Percentiles rank a stretch among this genome's conserved stretches.
These are phyloP conservation scores for Holcopasites calliopsidis DNA, from an alignment of 1,140 invertebrate genomes.

Conservation along the genomic window DNA sequence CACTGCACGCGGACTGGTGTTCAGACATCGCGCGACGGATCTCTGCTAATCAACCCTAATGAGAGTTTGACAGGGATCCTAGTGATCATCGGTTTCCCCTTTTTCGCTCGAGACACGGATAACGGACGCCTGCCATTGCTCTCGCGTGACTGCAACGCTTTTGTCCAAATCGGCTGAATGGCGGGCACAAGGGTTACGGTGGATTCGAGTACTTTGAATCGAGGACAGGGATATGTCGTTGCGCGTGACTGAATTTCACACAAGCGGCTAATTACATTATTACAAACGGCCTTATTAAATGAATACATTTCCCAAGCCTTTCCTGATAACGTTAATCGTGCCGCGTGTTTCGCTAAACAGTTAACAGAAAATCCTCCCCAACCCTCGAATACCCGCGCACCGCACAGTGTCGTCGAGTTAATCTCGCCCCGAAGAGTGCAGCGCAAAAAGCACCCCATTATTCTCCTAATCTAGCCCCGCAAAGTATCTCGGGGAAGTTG, in stretches of 20 bases:
- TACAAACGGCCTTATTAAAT: too few species aligned
- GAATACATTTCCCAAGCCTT: too few species aligned
- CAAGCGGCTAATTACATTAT: too few species aligned
- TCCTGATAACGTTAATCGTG: too few species aligned
- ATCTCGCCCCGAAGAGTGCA: slow-evolving; percentile 29
- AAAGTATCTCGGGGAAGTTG: slow-evolving; percentile 53
- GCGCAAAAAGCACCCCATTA: slow-evolving; percentile 47
- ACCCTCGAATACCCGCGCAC: not conserved
- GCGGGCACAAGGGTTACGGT: not conserved
- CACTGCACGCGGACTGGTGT: not conserved
- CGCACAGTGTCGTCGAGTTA: slow-evolving; percentile 11
- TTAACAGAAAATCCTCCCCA: too few species aligned
- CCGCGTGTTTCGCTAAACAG: too few species aligned
- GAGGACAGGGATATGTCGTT: not conserved
- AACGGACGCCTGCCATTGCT: not conserved
- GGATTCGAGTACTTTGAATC: not conserved
- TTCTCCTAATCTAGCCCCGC: slow-evolving; percentile 55
- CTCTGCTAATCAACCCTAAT: slow-evolving; percentile 23
- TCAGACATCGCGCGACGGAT: not conserved
- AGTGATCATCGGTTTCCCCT: not conserved
- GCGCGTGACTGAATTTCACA: not conserved
- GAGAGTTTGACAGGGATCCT: not conserved
- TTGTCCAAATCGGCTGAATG: not conserved
- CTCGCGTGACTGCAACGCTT: not conserved
- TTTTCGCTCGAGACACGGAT: not conserved